These are phyloP conservation scores for Dascillus cervinus DNA, from an alignment of 2,888 invertebrate species.

Conservation along the genomic window DNA sequence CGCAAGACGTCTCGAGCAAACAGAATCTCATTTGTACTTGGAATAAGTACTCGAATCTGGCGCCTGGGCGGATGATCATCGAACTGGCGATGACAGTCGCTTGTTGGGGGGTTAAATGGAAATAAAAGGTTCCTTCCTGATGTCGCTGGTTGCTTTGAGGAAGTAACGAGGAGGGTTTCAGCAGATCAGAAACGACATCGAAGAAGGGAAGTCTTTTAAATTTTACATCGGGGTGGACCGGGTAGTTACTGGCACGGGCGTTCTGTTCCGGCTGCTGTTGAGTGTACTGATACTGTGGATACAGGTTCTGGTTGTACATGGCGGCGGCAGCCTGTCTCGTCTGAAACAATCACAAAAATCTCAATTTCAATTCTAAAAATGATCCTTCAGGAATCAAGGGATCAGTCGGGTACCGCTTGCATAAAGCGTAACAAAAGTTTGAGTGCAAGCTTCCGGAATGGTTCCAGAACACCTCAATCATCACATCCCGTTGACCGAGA, in stretches of 20 bases:
- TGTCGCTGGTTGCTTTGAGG: slow-evolving; percentile 62
- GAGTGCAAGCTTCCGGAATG: slow-evolving; percentile 25
- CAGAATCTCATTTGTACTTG: slow-evolving; percentile 92
- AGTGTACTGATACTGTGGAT: slow-evolving; percentile 31
- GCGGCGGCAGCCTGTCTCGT: slow-evolving; percentile 48
- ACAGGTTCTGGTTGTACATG: slow-evolving; percentile 51
- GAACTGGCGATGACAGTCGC: slow-evolving; percentile 84
- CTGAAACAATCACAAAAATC: too few species aligned
- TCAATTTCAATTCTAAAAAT: slow-evolving; percentile 2
- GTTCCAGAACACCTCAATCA: slow-evolving; percentile 23
- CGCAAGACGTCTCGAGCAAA: slow-evolving; percentile 80
- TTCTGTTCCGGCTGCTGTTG: slow-evolving; percentile 20
- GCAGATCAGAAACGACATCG: slow-evolving; percentile 76
- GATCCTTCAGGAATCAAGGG: slow-evolving; percentile 12
- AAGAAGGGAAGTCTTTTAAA: slow-evolving; percentile 89
- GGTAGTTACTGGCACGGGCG: slow-evolving; percentile 52
- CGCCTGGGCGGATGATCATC: slow-evolving; percentile 58
- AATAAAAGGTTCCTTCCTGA: slow-evolving; percentile 80
- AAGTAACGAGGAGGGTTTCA: slow-evolving; percentile 84
- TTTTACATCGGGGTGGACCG: slow-evolving; percentile 89
- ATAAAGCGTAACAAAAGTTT: slow-evolving; percentile 25
- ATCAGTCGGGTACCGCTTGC: slow-evolving; percentile 26
- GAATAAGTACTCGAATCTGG: slow-evolving; percentile 62
- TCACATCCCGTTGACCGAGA: slow-evolving; percentile 28
- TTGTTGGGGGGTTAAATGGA: slow-evolving; percentile 88